Evolutionary conservation across 2,113 vertebrate genomes (phyloP).

Genomic region (Lamprologus callipterus): DNA sequence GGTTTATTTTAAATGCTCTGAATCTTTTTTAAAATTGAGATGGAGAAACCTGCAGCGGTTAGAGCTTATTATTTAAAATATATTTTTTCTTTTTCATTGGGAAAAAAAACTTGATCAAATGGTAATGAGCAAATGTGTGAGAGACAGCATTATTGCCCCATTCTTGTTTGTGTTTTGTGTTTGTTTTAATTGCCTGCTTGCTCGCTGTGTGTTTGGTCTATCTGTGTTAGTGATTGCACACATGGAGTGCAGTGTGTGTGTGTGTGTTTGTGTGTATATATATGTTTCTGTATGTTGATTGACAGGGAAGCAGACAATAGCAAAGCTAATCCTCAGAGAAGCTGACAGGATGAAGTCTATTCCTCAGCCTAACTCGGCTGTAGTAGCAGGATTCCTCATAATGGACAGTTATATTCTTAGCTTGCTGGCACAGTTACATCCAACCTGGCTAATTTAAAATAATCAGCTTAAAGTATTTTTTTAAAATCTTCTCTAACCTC

Average conservation of each 20-base stretch:
- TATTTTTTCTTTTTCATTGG: neutral
- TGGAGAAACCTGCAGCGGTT: neutral
- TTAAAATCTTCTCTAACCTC: neutral
- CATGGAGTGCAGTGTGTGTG: neutral
- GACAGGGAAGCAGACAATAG: constrained; percentile 26
- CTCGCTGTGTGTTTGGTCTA: neutral
- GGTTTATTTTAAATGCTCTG: neutral
- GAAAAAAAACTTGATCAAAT: neutral
- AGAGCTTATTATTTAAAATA: neutral
- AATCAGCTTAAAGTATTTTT: neutral
- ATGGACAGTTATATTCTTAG: neutral
- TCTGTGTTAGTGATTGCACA: neutral
- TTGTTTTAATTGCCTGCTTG: neutral
- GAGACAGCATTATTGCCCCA: neutral
- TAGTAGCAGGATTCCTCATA: neutral
- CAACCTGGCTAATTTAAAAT: neutral
- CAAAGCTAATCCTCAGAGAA: constrained; percentile 51
- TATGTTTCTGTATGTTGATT: neutral
- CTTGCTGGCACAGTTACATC: neutral
- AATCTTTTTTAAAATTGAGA: neutral
- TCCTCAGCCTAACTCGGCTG: neutral
- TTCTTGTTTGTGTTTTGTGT: neutral
- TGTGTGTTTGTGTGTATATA: neutral
- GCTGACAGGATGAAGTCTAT: constrained; percentile 47
- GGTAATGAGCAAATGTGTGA: neutral